Base-by-base conservation (phyloP, 2,113 vertebrate genomes). In the Hippocampus comes region DNA sequence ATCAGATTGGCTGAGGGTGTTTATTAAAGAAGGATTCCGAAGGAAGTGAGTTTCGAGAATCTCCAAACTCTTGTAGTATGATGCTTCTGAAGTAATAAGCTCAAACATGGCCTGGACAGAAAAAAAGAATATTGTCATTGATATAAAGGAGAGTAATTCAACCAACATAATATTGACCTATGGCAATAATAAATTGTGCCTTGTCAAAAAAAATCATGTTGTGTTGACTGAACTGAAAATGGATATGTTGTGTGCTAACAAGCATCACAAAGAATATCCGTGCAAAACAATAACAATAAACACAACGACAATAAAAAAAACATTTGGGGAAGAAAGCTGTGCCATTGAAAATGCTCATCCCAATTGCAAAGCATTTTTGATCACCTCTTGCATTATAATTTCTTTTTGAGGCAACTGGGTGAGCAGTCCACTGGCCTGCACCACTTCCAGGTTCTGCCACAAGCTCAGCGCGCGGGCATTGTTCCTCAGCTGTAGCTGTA, bases 41-140 rank as follows among this genome's bases (percentile, higher is more conserved):
- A 98, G 93, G 89, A 99, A 99, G 88, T 98, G 96, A 5, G 93
- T 94, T 82, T 98, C 94, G 42, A 99, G 88, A 80, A 99, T 92
- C 66, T 93, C 95, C 86, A 98, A 83, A 81, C 97, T 99, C 84
- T 99, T 98, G 88, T 97, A 97, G 86, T 99, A 99, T 0, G 97
- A 99, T 1, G 97, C 96, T 82, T 99, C 97, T 0, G 97, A 99
- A 23, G 96, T 96, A 80, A 98, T 93, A 71, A 98, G 91, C 82
- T 99, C 97, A 78, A 99, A 99, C 96, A 97, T 98, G 77, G 96
- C 96, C 97, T 98, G 49, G 51, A 76, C 10, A 77, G 25, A 77
- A 59, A 57, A 70, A 63, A 78, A 75, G 9, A 14, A 76, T 10
- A 11, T 14, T 17, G 4, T 18, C 53, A 21, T 21, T 6, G 5